Conservation (phyloP, 2,797 vertebrate species). For the Protonibea diacanthus region DNA sequence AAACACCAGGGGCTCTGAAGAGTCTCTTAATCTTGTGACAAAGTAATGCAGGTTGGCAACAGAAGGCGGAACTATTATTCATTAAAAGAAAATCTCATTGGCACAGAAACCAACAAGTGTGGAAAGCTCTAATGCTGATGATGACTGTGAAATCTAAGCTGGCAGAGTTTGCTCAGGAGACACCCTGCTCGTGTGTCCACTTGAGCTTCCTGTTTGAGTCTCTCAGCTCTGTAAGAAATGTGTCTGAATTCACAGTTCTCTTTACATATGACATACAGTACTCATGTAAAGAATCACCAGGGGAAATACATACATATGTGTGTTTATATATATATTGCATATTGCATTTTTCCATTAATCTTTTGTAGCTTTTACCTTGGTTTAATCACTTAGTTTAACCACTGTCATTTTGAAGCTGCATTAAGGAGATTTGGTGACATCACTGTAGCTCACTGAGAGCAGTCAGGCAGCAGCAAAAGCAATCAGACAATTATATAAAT, state of each 20-base stretch:
- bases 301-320: background rate
- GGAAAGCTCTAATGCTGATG: conserved; percentile 28
- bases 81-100: conserved; percentile 37
- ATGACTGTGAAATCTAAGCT: conserved; percentile 29
- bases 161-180: conserved; percentile 23
- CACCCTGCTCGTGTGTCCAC: conserved; percentile 3
- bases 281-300: background rate
- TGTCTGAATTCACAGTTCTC: background rate
- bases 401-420: background rate
- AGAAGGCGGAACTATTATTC: conserved; percentile 51
- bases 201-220: background rate
- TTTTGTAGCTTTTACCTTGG: background rate
- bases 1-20: conserved; percentile 47
- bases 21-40: conserved; percentile 60
- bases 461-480: background rate
- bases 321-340: too few species aligned
- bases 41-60: conserved; percentile 41
- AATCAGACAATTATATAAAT: background rate
- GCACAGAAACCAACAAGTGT: conserved; percentile 45
- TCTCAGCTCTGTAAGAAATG: background rate
- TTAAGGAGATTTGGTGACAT: background rate
- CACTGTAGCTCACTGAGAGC: background rate
- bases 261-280: background rate
- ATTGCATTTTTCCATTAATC: background rate
- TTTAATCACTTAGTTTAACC: background rate